Evolutionary conservation across 1,140 invertebrate species (phyloP), one percentile per base, ranked within the genome.

Genomic region (Cydia fagiglandana): DNA sequence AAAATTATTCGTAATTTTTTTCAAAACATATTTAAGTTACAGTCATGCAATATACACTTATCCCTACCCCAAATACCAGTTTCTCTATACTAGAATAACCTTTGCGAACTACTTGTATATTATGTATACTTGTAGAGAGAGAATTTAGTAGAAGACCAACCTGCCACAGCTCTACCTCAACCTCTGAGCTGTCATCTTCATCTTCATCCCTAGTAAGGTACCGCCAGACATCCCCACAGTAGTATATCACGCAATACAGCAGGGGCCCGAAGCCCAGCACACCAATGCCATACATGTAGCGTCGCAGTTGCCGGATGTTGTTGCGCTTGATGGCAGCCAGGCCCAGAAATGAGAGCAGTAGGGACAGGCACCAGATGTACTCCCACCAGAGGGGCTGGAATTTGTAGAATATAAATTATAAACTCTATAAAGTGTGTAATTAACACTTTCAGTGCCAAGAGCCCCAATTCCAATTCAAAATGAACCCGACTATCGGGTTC

Each of bases 351-450:
- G 97, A 97, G 53, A 97, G 94, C n/a, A 98, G 89, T 74, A 98
- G 91, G 81, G 97, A 98, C 4, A 95, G 93, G 80, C 97, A 96
- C 98, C 98, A 99, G 79, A 97, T 95, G 88, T 98, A 99, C 93
- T 99, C 98, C 98, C 98, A 99, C 92, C 95, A 95, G 38, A 97
- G 88, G 34, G 97, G 97, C 95, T 97, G 88, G 50, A 84, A 86
- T 75, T 30, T 30, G 15, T 41, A 66, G 66, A 38, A 53, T 45
- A 45, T 64, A 12, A 74, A 6, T 4, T 34, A 34, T 34, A 24
- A 24, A 24, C 24, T 3, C 5, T 34, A 34, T 34, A 34, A 6
- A 34, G 34, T 34, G 6, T 34, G 34, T 34, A 34, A 34, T 34
- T 34, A 34, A 34, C 4, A 34, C 24, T 24, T 24, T 24, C 24